Percentiles rank a stretch among this genome's conserved stretches.
Conservation (phyloP, 37 sponge, comb jelly and placozoan genomes). For the Hormiphora californensis region DNA sequence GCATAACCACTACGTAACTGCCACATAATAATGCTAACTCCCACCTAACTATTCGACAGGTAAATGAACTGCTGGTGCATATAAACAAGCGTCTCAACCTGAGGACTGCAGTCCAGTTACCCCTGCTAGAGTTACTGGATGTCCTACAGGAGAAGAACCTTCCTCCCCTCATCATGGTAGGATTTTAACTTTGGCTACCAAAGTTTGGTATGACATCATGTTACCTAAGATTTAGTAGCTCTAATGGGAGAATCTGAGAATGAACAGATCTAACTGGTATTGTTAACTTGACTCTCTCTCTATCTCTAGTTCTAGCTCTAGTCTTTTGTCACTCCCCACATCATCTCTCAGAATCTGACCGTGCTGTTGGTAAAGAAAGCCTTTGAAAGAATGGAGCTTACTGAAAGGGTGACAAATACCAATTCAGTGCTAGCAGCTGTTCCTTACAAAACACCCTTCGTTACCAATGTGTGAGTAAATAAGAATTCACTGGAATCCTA, state of each 20-base stretch:
- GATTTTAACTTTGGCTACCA: not conserved
- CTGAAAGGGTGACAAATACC: not conserved
- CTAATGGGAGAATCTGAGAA: not conserved
- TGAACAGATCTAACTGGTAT: not conserved
- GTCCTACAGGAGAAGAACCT: not conserved
- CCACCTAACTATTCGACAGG: no score
- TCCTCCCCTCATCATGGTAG: not conserved
- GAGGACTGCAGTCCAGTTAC: not conserved
- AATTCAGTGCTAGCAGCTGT: no score
- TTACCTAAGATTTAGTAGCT: not conserved
- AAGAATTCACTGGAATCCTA: no score
- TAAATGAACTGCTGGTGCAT: slow-evolving; percentile 24
- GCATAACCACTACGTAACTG: no score
- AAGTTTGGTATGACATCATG: not conserved
- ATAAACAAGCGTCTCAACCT: not conserved
- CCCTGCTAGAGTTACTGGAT: not conserved
- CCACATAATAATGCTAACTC: no score
- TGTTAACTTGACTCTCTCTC: no score
- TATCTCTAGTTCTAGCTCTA: no score
- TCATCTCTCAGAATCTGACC: not conserved
- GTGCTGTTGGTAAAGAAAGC: slow-evolving; percentile 17
- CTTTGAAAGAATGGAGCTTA: not conserved
- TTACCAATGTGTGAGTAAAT: no score
- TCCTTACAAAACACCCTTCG: no score
- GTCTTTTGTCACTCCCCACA: no score